These are phyloP conservation scores for Myocastor coypus DNA, from an alignment of 2,113 vertebrate genomes.

Conservation along the genomic window DNA sequence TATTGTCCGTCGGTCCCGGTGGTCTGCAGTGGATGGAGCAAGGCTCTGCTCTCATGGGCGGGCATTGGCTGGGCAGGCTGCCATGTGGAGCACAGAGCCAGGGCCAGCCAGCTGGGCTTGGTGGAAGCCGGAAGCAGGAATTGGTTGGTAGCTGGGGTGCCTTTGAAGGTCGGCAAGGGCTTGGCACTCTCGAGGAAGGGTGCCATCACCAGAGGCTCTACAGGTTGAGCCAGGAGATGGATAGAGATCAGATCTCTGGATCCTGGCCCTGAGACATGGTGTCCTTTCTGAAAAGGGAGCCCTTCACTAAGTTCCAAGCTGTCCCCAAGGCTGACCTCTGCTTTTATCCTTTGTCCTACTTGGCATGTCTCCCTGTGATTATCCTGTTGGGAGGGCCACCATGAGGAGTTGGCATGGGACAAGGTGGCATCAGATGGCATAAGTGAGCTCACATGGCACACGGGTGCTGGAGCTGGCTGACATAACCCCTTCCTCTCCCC, in stretches of 20 bases:
- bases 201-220: background rate
- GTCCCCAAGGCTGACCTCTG: background rate
- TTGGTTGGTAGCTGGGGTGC: conserved; percentile 70
- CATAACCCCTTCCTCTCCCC: conserved; percentile 20
- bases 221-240: background rate
- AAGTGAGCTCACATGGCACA: background rate
- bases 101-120: conserved; percentile 77
- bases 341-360: conserved; percentile 19
- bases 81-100: conserved; percentile 75
- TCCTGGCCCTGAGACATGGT: background rate
- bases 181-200: background rate
- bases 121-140: conserved; percentile 74
- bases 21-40: conserved; percentile 62
- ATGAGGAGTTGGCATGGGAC: background rate
- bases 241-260: background rate
- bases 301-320: background rate
- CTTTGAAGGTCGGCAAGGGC: conserved; percentile 51
- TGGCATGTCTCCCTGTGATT: conserved; percentile 34
- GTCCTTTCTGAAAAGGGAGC: conserved; percentile 18
- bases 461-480: conserved; percentile 48
- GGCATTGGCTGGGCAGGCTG: conserved; percentile 73
- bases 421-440: background rate
- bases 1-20: conserved; percentile 22
- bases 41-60: conserved; percentile 72
- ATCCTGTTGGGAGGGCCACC: background rate